Percentiles rank a stretch among this genome's conserved stretches.
Evolutionary conservation across 2,113 vertebrate genomes (phyloP).

Genomic region (Astatotilapia flaviijosephi): DNA sequence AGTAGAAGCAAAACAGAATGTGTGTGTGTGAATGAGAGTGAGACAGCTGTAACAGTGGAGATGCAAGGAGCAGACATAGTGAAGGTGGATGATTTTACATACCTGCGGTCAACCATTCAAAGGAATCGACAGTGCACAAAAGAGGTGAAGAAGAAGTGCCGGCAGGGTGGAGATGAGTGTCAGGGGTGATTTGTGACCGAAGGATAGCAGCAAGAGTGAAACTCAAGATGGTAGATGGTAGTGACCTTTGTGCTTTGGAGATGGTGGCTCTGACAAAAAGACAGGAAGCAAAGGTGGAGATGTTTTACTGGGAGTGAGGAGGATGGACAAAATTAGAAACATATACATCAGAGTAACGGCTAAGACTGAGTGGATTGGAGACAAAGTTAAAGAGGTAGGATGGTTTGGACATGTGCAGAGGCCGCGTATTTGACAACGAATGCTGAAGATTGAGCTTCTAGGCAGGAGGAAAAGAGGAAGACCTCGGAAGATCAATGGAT

Average conservation of each 20-base stretch:
- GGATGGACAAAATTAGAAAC: neutral
- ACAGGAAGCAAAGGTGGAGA: neutral
- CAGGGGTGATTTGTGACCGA: rapidly evolving
- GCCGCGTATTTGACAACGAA: rapidly evolving
- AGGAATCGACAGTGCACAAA: rapidly evolving
- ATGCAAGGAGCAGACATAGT: neutral
- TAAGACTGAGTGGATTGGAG: neutral
- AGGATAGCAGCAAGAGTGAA: neutral
- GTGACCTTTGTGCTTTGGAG: neutral
- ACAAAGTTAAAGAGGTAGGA: rapidly evolving
- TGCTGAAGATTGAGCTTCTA: neutral
- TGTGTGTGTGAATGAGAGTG: neutral
- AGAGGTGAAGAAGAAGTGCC: neutral
- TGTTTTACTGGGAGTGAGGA: neutral
- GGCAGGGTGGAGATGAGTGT: neutral
- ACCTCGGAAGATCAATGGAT: neutral
- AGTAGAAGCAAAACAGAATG: neutral
- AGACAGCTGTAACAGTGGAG: rapidly evolving
- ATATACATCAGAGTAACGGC: neutral
- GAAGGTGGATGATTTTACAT: neutral
- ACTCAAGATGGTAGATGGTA: neutral
- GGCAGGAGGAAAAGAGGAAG: neutral
- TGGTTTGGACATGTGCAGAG: rapidly evolving
- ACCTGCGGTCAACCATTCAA: neutral
- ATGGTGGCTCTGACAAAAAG: neutral